Percentiles rank a stretch among this genome's conserved stretches.
phyloP scores from a whole-genome alignment of 2,888 invertebrate genomes.

The Erannis defoliaria region DNA sequence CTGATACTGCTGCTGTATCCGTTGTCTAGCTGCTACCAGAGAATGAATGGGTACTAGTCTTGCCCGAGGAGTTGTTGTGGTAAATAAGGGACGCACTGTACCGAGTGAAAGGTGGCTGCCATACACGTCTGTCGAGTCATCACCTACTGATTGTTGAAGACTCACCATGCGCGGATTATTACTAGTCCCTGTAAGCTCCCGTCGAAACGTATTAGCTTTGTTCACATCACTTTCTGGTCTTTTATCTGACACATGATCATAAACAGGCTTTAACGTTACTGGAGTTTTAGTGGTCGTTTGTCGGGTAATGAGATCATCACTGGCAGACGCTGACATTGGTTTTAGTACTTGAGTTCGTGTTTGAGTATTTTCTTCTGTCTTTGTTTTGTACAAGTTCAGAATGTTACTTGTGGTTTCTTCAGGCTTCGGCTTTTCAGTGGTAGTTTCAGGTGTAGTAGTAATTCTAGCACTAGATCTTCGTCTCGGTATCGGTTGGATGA shows the following conservation, averaged over 20 bases:
- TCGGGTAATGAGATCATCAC: conserved; percentile 74
- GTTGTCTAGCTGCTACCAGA: conserved; percentile 79
- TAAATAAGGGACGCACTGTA: conserved; percentile 89
- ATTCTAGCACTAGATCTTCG: conserved; percentile 77
- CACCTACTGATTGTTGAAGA: conserved; percentile 87
- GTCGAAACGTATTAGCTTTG: conserved; percentile 87
- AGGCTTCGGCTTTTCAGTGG: conserved; percentile 63
- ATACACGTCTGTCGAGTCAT: conserved; percentile 90
- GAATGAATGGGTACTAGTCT: conserved; percentile 84
- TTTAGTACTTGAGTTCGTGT: conserved; percentile 72
- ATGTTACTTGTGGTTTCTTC: conserved; percentile 73
- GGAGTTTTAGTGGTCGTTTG: conserved; percentile 76
- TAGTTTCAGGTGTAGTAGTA: conserved; percentile 62
- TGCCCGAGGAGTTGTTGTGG: conserved; percentile 87
- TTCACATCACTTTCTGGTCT: conserved; percentile 68
- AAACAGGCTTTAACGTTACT: conserved; percentile 82
- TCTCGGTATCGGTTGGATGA: conserved; percentile 89
- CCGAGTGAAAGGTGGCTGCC: conserved; percentile 88
- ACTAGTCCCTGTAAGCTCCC: conserved; percentile 88
- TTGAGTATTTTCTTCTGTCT: conserved; percentile 65
- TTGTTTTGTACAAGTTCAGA: conserved; percentile 68
- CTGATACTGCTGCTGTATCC: conserved; percentile 79
- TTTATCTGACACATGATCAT: conserved; percentile 80
- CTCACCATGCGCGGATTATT: conserved; percentile 85
- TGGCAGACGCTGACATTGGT: conserved; percentile 64